Percentiles rank a stretch among this genome's conserved stretches.
These are phyloP conservation scores for Biston stratarius DNA, from an alignment of 2,888 invertebrate species.

Conservation along the genomic window DNA sequence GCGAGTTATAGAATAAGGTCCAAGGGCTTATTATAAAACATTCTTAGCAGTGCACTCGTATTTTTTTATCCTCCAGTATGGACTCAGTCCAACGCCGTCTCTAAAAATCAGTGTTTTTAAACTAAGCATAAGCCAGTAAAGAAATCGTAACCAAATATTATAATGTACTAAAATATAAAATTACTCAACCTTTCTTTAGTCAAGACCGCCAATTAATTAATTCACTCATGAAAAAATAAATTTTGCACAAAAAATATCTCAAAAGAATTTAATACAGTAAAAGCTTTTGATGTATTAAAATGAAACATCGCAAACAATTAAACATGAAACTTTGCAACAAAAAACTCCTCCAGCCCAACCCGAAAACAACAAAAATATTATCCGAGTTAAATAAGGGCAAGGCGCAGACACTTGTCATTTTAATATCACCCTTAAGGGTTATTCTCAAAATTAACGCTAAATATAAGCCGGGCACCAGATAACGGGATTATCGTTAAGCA, in stretches of 20 bases:
- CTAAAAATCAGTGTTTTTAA: not conserved
- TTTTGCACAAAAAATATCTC: not conserved
- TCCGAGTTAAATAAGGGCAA: conserved; percentile 28
- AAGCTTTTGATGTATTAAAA: conserved; percentile 20
- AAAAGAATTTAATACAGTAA: conserved; percentile 3
- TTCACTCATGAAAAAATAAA: not conserved
- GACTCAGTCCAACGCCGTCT: too few relatives aligned
- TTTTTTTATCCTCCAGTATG: too few relatives aligned
- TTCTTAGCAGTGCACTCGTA: too few relatives aligned
- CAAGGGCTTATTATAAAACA: too few relatives aligned
- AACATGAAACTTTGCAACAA: conserved; percentile 12
- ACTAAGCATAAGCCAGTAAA: not conserved
- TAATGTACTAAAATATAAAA: not conserved
- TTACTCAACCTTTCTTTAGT: not conserved
- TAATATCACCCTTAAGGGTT: conserved; percentile 42
- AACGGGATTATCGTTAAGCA: conserved; percentile 42
- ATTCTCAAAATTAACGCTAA: conserved; percentile 39
- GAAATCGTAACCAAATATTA: too few relatives aligned
- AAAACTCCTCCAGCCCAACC: conserved; percentile 7
- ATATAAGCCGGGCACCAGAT: conserved; percentile 39
- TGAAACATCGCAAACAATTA: conserved; percentile 20
- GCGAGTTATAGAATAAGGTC: too few relatives aligned
- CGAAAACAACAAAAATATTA: conserved; percentile 21
- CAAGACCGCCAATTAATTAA: not conserved
- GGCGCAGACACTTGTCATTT: conserved; percentile 42